Evolutionary conservation across 1,140 invertebrate genomes (phyloP).

Genomic region (Drosophila paulistorum): DNA sequence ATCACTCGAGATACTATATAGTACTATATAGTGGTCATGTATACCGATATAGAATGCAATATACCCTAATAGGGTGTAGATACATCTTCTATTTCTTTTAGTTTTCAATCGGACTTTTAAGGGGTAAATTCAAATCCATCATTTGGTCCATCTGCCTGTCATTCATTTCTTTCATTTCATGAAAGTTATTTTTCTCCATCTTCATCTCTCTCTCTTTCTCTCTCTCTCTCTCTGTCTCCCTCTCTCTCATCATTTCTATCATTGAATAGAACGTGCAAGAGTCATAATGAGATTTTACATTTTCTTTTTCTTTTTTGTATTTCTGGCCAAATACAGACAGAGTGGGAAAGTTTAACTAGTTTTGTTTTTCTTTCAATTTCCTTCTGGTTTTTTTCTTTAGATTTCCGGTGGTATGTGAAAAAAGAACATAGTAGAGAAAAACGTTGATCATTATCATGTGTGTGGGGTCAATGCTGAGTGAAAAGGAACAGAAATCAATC

Average conservation of each 20-base stretch:
- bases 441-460: conserved; percentile 2
- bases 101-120: no score
- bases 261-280: conserved; percentile 56
- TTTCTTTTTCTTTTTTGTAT: conserved; percentile 42
- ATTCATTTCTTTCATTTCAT: conserved; percentile 7
- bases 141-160: background rate
- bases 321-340: conserved; percentile 11
- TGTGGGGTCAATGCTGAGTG: conserved; percentile 7
- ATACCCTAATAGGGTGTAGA: no score
- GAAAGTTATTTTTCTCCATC: conserved; percentile 13
- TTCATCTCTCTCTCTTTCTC: no score
- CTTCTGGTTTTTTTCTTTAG: conserved; percentile 24
- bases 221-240: background rate
- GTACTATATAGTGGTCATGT: no score
- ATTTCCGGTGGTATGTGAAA: conserved; percentile 1
- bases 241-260: background rate
- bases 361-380: conserved; percentile 37
- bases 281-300: conserved; percentile 51
- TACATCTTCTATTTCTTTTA: no score
- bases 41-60: no score
- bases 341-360: conserved; percentile 41
- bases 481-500: background rate
- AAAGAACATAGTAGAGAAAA: background rate
- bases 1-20: background rate
- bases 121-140: no score